Evolutionary conservation across 2,797 vertebrate genomes (phyloP).

Genomic region (Rhinichthys osculus): DNA sequence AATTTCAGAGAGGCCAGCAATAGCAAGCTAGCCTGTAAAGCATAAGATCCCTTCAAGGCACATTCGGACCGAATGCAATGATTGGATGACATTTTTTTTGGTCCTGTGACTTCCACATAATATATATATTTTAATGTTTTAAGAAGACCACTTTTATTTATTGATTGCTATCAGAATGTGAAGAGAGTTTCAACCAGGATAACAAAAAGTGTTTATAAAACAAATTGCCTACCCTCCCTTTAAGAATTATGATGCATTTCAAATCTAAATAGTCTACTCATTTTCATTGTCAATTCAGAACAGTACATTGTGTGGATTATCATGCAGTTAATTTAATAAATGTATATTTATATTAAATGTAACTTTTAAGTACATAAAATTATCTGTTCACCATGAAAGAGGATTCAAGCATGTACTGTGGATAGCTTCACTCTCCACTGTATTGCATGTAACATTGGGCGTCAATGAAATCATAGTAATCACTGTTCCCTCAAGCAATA

Average conservation of each 20-base stretch:
- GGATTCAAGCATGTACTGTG: neutral
- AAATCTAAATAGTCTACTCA: neutral
- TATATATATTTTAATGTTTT: too few species aligned
- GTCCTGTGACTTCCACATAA: too few species aligned
- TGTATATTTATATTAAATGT: too few species aligned
- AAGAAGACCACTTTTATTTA: too few species aligned
- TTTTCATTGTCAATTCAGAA: neutral
- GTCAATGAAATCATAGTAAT: slow-evolving; percentile 34
- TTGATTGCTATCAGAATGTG: too few species aligned
- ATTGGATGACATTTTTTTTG: too few species aligned
- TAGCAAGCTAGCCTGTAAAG: too few species aligned
- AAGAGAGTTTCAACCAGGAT: too few species aligned
- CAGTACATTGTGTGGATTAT: neutral
- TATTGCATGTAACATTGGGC: neutral
- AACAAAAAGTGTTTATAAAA: too few species aligned
- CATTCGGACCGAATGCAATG: too few species aligned
- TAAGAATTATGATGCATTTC: neutral
- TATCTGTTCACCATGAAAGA: neutral
- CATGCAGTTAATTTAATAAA: neutral
- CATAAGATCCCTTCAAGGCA: too few species aligned
- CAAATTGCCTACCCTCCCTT: neutral
- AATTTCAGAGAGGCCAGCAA: neutral
- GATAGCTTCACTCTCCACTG: neutral
- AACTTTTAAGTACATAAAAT: neutral
- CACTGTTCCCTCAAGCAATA: slow-evolving; percentile 29